Base-by-base conservation (phyloP, 2,888 invertebrate species). In the Physocephala rufipes region DNA sequence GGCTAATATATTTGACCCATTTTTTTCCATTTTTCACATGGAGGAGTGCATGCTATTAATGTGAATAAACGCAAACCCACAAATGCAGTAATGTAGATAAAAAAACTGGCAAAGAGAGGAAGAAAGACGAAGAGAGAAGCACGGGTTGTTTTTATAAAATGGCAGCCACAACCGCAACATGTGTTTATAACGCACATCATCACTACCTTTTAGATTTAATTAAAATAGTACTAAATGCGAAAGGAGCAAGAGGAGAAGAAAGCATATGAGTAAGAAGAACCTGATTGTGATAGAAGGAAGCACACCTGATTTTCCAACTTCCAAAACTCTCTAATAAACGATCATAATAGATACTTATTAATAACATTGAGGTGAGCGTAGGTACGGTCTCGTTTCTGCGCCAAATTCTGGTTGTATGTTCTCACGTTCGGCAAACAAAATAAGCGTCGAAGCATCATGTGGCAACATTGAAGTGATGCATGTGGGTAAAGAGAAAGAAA, bases 151-250 rank as follows among this genome's bases (percentile, higher is more conserved):
- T 26, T 3, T n/a, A 36, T 21, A 43, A 63, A 45, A 47, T 47
- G 67, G 47, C 62, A 68, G 51, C 68, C 68, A 62, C 68, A 68
- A 62, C 61, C 61, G 68, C 68, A 68, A 68, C 68, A 68, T 36
- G 68, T 68, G 16, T 19, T 15, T 36, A 62, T 28, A 16, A 19
- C n/a, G 59, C 47, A 61, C 66, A 24, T 30, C 49, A n/a, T 47
- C 59, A 49, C 24, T 68, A 53, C 51, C 51, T 68, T 64, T 47
- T 49, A 71, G 67, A 71, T 67, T 71, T 67, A 70, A 65, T 64
- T 59, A 70, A 65, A 64, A 30, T 24, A 19, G n/a, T 19, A 21
- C 15, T 28, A 24, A 7, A 7, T 36, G 36, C 36, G 36, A 36
- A 36, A 36, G 36, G 36, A 9, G 36, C 5, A 9, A 36, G 36